phyloP scores from a whole-genome alignment of 2,113 vertebrate species.

The Daboia siamensis region DNA sequence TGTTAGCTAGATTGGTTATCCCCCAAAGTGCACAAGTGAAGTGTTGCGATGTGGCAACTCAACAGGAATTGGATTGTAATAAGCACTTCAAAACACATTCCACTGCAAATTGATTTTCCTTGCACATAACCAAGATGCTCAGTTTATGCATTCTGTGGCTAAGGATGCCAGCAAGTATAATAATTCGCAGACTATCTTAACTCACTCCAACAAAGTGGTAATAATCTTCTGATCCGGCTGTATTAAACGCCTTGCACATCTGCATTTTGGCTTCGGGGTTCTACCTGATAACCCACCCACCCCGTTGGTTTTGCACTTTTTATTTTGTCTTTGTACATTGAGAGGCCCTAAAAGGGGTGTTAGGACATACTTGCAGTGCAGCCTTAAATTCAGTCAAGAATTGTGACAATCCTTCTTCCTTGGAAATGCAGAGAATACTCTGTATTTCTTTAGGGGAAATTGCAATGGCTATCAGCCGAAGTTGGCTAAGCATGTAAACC shows the following conservation, averaged over 20 bases:
- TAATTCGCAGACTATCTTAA: slow-evolving; percentile 10
- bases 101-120: slow-evolving; percentile 24
- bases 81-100: slow-evolving; percentile 20
- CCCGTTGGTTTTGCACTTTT: neutral
- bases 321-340: neutral
- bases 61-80: slow-evolving; percentile 22
- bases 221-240: neutral
- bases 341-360: neutral
- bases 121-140: neutral
- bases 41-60: slow-evolving; percentile 1
- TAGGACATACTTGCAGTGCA: neutral
- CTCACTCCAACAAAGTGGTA: neutral
- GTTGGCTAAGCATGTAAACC: neutral
- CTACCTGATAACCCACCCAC: neutral
- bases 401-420: neutral
- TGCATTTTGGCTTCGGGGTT: neutral
- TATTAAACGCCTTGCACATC: neutral
- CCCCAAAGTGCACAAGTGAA: neutral
- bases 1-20: slow-evolving; percentile 8
- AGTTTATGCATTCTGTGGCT: neutral
- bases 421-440: neutral
- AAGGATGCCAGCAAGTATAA: neutral
- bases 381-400: neutral
- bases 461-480: neutral
- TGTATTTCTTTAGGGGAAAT: too few species aligned